These are phyloP conservation scores for Abrostola triplasia DNA, from an alignment of 2,888 invertebrate genomes.

Conservation along the genomic window DNA sequence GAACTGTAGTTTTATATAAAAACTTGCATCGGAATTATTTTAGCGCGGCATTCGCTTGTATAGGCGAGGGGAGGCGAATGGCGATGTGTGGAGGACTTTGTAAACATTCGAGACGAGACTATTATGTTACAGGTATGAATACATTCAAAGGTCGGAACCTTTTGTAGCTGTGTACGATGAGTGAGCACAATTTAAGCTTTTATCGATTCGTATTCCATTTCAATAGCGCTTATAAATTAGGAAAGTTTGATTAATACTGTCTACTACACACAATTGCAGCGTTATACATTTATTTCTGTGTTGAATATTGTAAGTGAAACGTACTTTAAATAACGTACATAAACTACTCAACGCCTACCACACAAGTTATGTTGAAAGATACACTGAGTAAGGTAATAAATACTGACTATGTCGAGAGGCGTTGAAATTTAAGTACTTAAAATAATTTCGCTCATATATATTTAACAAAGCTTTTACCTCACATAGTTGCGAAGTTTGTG, in stretches of 20 bases:
- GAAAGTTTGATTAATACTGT: slow-evolving; percentile 4
- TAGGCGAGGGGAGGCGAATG: slow-evolving; percentile 57
- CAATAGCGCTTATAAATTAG: slow-evolving; percentile 15
- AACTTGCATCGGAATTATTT: slow-evolving; percentile 64
- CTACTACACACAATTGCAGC: neutral
- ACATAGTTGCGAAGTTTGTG: slow-evolving; percentile 46
- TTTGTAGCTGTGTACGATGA: slow-evolving; percentile 54
- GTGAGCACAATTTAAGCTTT: slow-evolving; percentile 53
- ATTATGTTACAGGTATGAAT: slow-evolving; percentile 58
- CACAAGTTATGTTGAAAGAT: slow-evolving; percentile 52
- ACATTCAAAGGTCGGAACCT: slow-evolving; percentile 60
- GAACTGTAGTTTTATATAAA: slow-evolving; percentile 54
- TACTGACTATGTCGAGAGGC: slow-evolving; percentile 40
- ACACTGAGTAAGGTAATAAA: slow-evolving; percentile 51
- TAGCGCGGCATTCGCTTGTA: slow-evolving; percentile 59
- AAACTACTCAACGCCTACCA: slow-evolving; percentile 54
- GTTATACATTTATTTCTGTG: slow-evolving; percentile 20
- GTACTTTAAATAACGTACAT: slow-evolving; percentile 41
- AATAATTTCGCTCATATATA: slow-evolving; percentile 45
- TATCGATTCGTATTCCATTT: slow-evolving; percentile 42
- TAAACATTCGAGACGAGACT: slow-evolving; percentile 77
- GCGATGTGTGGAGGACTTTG: slow-evolving; percentile 69
- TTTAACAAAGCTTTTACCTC: slow-evolving; percentile 44
- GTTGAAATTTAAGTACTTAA: slow-evolving; percentile 52
- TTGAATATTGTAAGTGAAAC: slow-evolving; percentile 25